Evolutionary conservation across 2,797 vertebrate genomes (phyloP).

Genomic region (Gobio occitaniae): DNA sequence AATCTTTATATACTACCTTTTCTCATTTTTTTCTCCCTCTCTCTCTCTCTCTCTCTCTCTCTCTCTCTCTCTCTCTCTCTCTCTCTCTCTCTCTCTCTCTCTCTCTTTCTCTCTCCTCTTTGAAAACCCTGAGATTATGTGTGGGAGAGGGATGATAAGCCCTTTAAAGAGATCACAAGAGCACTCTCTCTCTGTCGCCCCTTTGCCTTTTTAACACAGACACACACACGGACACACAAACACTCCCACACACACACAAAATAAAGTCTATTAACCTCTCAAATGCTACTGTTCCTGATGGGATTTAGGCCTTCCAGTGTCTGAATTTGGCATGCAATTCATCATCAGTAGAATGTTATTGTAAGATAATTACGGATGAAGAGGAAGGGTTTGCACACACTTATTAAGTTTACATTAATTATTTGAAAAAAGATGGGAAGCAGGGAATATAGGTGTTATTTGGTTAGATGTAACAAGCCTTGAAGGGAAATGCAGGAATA

Average conservation of each 20-base stretch:
- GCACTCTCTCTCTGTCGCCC: constrained; percentile 42
- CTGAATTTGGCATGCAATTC: constrained; percentile 47
- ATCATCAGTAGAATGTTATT: constrained; percentile 48
- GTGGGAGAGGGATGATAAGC: constrained; percentile 58
- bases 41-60: too few species aligned
- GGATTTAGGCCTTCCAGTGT: constrained; percentile 48
- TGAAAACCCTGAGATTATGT: constrained; percentile 37
- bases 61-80: too few species aligned
- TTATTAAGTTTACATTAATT: constrained; percentile 49
- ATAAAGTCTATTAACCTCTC: constrained; percentile 54
- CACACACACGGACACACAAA: constrained; percentile 34
- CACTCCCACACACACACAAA: constrained; percentile 41
- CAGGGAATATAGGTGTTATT: constrained; percentile 41
- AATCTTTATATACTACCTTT: constrained; percentile 39
- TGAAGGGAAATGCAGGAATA: constrained; percentile 25
- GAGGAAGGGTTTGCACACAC: constrained; percentile 47
- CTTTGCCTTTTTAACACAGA: constrained; percentile 43
- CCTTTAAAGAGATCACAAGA: constrained; percentile 47
- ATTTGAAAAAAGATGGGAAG: constrained; percentile 11
- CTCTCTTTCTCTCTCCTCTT: constrained; percentile 24
- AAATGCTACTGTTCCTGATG: constrained; percentile 51
- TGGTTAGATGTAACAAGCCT: constrained; percentile 34
- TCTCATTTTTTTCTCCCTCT: background rate
- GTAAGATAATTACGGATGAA: constrained; percentile 44
- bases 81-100: too few species aligned